phyloP scores from a whole-genome alignment of 2,113 vertebrate genomes.

The Oxyura jamaicensis region DNA sequence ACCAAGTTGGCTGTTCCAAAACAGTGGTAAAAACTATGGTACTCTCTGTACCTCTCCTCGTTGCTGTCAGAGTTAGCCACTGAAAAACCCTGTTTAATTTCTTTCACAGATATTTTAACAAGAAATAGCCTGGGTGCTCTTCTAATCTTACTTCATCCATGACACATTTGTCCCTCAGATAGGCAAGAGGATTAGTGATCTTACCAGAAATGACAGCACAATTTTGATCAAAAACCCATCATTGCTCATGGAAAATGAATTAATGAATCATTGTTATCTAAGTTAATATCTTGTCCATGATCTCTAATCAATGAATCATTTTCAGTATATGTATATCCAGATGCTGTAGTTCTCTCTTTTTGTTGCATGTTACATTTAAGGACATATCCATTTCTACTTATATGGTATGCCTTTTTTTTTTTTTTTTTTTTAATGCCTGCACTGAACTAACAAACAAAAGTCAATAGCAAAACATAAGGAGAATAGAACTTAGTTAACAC shows the following conservation, averaged over 20 bases:
- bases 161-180: not conserved
- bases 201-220: not conserved
- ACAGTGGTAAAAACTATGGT: not conserved
- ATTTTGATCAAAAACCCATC: not conserved
- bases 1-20: not conserved
- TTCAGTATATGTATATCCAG: not conserved
- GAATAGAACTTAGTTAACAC: not conserved
- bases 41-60: not conserved
- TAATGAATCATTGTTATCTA: not conserved
- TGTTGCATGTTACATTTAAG: not conserved
- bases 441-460: not conserved
- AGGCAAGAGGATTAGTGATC: not conserved
- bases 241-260: not conserved
- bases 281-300: not conserved
- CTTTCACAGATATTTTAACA: not conserved
- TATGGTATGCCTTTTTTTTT: not conserved
- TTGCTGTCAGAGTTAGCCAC: not conserved
- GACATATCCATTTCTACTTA: not conserved
- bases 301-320: not conserved
- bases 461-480: not conserved
- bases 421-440: not conserved
- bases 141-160: not conserved
- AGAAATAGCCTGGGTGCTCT: not conserved
- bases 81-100: not conserved
- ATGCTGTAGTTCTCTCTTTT: not conserved